Conservation (phyloP, 2,888 invertebrate species). For the Sesamia inferens region DNA sequence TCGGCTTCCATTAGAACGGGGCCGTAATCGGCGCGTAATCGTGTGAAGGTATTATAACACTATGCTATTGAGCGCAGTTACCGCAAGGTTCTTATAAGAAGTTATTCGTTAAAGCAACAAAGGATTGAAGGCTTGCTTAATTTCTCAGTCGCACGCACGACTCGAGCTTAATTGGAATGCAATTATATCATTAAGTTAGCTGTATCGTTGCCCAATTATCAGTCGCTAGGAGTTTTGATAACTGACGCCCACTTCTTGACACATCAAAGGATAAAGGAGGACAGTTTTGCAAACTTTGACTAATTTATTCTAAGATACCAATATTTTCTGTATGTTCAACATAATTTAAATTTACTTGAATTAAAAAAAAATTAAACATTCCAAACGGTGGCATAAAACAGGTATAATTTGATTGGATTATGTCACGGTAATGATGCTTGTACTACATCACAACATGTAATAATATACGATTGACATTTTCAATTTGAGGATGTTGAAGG, state of each 20-base stretch:
- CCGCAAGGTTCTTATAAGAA: constrained; percentile 85
- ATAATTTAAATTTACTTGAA: constrained; percentile 14
- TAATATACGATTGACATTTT: neutral
- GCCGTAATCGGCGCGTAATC: constrained; percentile 79
- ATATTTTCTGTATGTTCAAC: constrained; percentile 33
- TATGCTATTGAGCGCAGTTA: constrained; percentile 80
- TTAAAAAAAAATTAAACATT: constrained; percentile 5
- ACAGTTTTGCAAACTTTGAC: constrained; percentile 31
- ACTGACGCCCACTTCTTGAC: constrained; percentile 60
- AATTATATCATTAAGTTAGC: constrained; percentile 79
- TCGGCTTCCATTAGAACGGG: constrained; percentile 76
- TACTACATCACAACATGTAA: neutral
- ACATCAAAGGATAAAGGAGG: constrained; percentile 38
- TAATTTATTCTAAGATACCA: constrained; percentile 29
- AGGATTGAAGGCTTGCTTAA: constrained; percentile 86
- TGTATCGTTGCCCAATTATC: constrained; percentile 73
- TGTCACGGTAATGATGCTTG: constrained; percentile 8
- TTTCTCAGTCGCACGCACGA: constrained; percentile 87
- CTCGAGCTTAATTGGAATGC: constrained; percentile 78
- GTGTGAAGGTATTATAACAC: constrained; percentile 85
- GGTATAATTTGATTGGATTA: constrained; percentile 28
- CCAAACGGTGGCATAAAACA: constrained; percentile 19
- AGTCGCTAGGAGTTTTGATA: constrained; percentile 48
- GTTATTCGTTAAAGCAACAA: constrained; percentile 84
- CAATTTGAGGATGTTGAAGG: neutral